Evolutionary conservation across 2,888 invertebrate genomes (phyloP).

Genomic region (Phytoseiulus persimilis): DNA sequence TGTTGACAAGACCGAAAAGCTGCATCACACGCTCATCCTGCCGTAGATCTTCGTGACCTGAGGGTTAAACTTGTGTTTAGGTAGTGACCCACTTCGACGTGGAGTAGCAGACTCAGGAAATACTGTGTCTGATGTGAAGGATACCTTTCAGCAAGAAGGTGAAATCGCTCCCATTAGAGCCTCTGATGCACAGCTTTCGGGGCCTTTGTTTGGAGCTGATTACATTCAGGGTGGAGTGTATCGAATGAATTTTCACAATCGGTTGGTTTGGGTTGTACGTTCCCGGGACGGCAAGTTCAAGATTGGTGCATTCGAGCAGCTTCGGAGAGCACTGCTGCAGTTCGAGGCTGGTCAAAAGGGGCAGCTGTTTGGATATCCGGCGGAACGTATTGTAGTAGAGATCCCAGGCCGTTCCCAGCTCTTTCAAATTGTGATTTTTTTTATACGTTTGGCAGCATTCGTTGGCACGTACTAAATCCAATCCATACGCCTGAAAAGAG

Average conservation of each 20-base stretch:
- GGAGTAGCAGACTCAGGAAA: too few relatives aligned
- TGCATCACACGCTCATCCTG: slow-evolving; percentile 99
- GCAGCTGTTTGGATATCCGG: slow-evolving; percentile 86
- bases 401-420: slow-evolving; percentile 97
- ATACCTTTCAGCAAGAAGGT: slow-evolving; percentile 85
- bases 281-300: slow-evolving; percentile 94
- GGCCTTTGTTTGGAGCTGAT: slow-evolving; percentile 97
- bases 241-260: slow-evolving; percentile 75
- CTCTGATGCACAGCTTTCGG: slow-evolving; percentile 77
- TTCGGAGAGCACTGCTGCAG: slow-evolving; percentile 92
- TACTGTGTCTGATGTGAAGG: too few relatives aligned
- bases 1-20: slow-evolving; percentile 89
- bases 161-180: slow-evolving; percentile 94
- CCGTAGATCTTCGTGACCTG: slow-evolving; percentile 85
- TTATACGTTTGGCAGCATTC: slow-evolving; percentile 55
- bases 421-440: slow-evolving; percentile 73
- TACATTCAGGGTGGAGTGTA: slow-evolving; percentile 83
- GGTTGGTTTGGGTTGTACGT: slow-evolving; percentile 89
- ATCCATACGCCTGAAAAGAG: neutral
- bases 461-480: slow-evolving; percentile 17
- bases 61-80: neutral
- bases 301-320: slow-evolving; percentile 73
- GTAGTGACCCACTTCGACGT: too few relatives aligned
- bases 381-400: slow-evolving; percentile 97
- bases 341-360: slow-evolving; percentile 75